A percentile compares a stretch with the other conserved stretches of the same genome.
These are phyloP conservation scores for Latrodectus elegans DNA, from an alignment of 2,888 invertebrate genomes.

Conservation along the genomic window DNA sequence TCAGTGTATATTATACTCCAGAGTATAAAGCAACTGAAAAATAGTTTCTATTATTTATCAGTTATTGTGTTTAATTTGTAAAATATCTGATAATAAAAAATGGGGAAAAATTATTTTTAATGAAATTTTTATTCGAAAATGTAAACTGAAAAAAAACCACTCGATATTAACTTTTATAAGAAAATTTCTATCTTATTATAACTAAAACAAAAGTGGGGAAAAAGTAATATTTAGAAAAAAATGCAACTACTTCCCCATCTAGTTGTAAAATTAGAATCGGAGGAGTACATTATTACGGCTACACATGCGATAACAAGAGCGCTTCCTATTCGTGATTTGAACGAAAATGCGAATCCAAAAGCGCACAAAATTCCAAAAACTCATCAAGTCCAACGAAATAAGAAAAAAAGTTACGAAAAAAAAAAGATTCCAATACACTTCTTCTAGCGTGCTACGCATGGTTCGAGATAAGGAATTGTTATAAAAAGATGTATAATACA, in stretches of 20 bases:
- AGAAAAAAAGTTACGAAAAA: conserved; percentile 32
- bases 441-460: conserved; percentile 27
- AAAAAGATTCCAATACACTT: conserved; percentile 34
- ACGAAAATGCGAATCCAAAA: conserved; percentile 1
- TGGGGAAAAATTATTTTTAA: too few species aligned
- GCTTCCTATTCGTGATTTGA: conserved; percentile 20
- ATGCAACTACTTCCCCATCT: background rate
- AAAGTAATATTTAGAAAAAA: too few species aligned
- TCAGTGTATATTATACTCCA: too few species aligned
- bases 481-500: conserved; percentile 32
- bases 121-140: too few species aligned
- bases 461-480: conserved; percentile 27
- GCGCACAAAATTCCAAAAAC: conserved; percentile 14
- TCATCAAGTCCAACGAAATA: background rate
- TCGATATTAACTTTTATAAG: too few species aligned
- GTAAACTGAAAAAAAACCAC: too few species aligned
- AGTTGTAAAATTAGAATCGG: conserved; percentile 1
- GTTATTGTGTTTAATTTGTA: too few species aligned
- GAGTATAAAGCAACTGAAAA: too few species aligned
- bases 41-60: too few species aligned
- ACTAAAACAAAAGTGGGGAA: too few species aligned
- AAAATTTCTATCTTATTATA: too few species aligned
- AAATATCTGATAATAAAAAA: too few species aligned
- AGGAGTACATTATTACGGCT: conserved; percentile 26
- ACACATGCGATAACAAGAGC: conserved; percentile 33